These are phyloP conservation scores for Hybognathus amarus DNA, from an alignment of 2,797 vertebrate species.

Conservation along the genomic window DNA sequence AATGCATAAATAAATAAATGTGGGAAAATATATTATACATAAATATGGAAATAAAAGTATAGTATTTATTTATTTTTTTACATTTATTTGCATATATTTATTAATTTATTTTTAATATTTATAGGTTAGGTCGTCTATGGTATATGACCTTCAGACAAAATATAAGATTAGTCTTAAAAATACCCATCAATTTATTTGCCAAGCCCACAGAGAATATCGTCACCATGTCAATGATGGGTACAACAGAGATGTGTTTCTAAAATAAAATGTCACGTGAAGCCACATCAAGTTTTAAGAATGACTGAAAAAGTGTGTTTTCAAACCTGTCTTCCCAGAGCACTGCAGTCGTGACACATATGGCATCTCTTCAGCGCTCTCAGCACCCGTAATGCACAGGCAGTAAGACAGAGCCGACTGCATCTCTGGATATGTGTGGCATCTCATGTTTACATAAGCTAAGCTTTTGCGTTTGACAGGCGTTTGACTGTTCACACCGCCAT, in stretches of 20 bases:
- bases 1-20: no score
- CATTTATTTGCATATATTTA: no score
- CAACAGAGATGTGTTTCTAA: background rate
- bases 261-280: constrained; percentile 2
- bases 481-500: constrained; percentile 43
- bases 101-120: no score
- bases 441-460: constrained; percentile 24
- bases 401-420: constrained; percentile 5
- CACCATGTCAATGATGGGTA: background rate
- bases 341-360: constrained; percentile 17
- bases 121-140: background rate
- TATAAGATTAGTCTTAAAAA: background rate
- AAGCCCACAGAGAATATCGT: background rate
- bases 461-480: constrained; percentile 36
- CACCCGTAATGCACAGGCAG: background rate
- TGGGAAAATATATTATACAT: no score
- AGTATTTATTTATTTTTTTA: no score
- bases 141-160: background rate
- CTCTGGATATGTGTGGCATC: constrained; percentile 11
- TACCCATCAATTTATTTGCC: background rate
- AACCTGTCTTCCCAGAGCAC: background rate
- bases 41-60: no score
- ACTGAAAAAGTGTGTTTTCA: constrained; percentile 17
- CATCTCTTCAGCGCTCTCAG: background rate
- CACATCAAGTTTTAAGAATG: background rate